phyloP scores from a whole-genome alignment of 2,113 vertebrate species.

The Sitta europaea region DNA sequence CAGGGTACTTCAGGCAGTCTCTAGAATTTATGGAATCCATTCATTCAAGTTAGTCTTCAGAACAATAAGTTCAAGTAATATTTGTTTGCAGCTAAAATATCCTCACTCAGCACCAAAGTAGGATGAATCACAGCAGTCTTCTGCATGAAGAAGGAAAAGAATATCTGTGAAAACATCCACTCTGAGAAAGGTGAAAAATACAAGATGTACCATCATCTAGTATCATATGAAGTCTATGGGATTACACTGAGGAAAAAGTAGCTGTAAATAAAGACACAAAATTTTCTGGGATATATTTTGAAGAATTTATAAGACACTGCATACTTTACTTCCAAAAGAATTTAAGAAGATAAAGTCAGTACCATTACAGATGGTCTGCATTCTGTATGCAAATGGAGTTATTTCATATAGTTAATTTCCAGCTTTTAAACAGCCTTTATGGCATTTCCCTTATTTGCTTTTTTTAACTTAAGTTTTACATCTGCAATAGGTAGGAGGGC shows the following conservation, averaged over 20 bases:
- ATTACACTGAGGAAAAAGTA: not conserved
- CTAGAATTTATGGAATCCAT: not conserved
- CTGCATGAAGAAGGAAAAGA: not conserved
- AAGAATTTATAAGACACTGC: not conserved
- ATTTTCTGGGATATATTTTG: not conserved
- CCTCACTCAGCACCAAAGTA: not conserved
- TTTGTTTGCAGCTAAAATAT: not conserved
- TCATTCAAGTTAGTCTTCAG: not conserved
- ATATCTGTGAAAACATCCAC: not conserved
- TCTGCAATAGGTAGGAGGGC: not conserved
- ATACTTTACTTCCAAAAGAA: not conserved
- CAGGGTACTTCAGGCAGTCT: not conserved
- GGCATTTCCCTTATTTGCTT: not conserved
- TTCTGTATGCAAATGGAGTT: not conserved
- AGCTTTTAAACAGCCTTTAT: not conserved
- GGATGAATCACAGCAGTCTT: not conserved
- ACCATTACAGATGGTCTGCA: not conserved
- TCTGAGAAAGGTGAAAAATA: not conserved
- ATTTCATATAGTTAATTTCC: not conserved
- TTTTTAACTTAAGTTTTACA: not conserved
- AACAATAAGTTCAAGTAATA: not conserved
- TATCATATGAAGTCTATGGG: not conserved
- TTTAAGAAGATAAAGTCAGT: not conserved
- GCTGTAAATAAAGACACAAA: not conserved
- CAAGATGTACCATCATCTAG: rapidly evolving